Evolutionary conservation across 2,888 invertebrate genomes (phyloP).

Genomic region (Drosophila recens): DNA sequence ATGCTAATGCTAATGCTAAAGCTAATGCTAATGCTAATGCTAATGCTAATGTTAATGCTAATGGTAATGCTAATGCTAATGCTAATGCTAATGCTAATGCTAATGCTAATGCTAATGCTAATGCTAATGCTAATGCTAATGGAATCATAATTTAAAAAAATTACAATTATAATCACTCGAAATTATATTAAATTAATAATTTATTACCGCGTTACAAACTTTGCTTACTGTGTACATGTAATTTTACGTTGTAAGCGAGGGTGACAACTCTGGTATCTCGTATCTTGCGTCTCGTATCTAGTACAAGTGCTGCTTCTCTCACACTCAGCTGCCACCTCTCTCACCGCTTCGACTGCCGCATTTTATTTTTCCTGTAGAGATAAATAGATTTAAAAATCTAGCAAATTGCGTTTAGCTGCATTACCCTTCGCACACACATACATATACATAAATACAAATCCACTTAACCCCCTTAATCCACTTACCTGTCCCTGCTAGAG

Average conservation of each 20-base stretch:
- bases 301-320: not conserved
- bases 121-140: not conserved
- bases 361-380: conserved; percentile 33
- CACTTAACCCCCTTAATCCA: conserved; percentile 8
- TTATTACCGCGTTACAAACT: too few relatives aligned
- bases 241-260: not conserved
- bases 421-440: conserved; percentile 7
- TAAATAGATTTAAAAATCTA: conserved; percentile 65
- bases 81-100: too few relatives aligned
- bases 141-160: too few relatives aligned
- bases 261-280: conserved; percentile 22
- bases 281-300: conserved; percentile 12
- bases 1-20: not conserved
- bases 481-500: not conserved
- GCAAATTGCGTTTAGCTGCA: conserved; percentile 49
- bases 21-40: not conserved
- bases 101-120: not conserved
- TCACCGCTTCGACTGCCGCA: conserved; percentile 24
- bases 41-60: too few relatives aligned
- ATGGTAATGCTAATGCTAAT: too few relatives aligned
- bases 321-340: not conserved
- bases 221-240: too few relatives aligned
- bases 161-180: too few relatives aligned
- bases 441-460: not conserved
- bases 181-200: too few relatives aligned